Evolutionary conservation across 2,113 vertebrate species (phyloP), one percentile per base, ranked within the genome.

Genomic region (Thymallus thymallus): DNA sequence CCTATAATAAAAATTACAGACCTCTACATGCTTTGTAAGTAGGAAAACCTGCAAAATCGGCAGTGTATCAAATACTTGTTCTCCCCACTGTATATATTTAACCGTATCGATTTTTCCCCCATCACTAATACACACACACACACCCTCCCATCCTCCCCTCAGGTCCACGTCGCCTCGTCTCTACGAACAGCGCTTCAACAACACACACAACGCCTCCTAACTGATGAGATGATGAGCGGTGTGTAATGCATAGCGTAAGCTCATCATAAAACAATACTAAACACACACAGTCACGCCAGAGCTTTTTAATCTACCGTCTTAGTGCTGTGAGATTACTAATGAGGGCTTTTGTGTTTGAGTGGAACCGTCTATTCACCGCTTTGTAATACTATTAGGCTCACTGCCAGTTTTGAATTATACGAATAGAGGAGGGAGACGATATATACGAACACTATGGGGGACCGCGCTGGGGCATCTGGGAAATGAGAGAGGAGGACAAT

Each of bases 241-340:
- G 78, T 75, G 77, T 63, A 73, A 86, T 75, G 68, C 77, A 77
- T 75, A 83, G 55, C 77, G 69, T 55, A 23, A 66, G 69, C 72
- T 73, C 65, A 61, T 14, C 20, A 76, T 32, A 80, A 79, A 73
- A 83, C 65, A 74, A 56, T 45, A 14, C 18, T 6, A 16, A 51
- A 74, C 26, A 41, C 67, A 82, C 79, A 74, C 82, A 71, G 71
- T 76, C 77, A 76, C 24, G 26, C 60, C 71, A 58, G 12, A 20
- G 76, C 82, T 88, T 87, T 88, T 85, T 80, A 88, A 88, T 89
- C 84, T 74, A 3, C 30, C 75, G 83, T 62, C 70, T 87, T 82
- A 83, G 77, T 67, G 22, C 79, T 24, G 65, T 58, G 75, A 86
- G 80, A 81, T 77, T 84, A 75, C 82, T 87, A 88, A 91, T 84